Base-by-base conservation (phyloP, 2,797 vertebrate species). In the Manis pentadactyla region DNA sequence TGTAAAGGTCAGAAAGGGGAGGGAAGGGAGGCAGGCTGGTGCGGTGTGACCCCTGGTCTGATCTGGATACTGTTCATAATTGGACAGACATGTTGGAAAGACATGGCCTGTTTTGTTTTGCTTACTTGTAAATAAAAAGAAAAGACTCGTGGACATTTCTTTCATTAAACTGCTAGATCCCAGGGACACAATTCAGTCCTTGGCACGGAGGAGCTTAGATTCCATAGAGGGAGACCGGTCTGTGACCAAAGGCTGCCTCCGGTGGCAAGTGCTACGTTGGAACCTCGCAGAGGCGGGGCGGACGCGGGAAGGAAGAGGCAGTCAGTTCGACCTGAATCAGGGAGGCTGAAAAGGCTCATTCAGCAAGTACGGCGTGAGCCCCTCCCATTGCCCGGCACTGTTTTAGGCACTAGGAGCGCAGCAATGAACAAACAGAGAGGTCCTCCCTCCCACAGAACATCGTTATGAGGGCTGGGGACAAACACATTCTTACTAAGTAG, bases 71-170 rank as follows among this genome's bases (percentile, higher is more conserved):
- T 75, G 39, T 64, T 94, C 34, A 57, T 25, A 71, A 75, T 59
- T 88, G 57, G 11, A 25, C 27, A 29, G 57, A 39, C 17, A 27
- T 84, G 11, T 77, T 87, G 46, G 25, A 79, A 64, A 89, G 57
- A 78, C 42, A 68, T n/a, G 12, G 46, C 37, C 25, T 83, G 13
- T 90, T 96, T 74, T 86, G 49, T 63, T 64, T 90, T 87, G 53
- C 90, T 90, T 68, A 55, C 34, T 92, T 95, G 12, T 51, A 94
- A 74, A 34, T 49, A 75, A 57, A 74, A 4, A 84, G 53, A 66
- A 92, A 71, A 68, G 27, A 3, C 49, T 82, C 42, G 34, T 55
- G 63, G 68, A 31, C 4, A 34, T 42, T 46, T 78, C 31, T 93
- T 93, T 79, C 29, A 63, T 90, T 49, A 49, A 66, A 57, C 23